Conservation (phyloP, 2,113 vertebrate genomes). For the Dipodomys merriami region DNA sequence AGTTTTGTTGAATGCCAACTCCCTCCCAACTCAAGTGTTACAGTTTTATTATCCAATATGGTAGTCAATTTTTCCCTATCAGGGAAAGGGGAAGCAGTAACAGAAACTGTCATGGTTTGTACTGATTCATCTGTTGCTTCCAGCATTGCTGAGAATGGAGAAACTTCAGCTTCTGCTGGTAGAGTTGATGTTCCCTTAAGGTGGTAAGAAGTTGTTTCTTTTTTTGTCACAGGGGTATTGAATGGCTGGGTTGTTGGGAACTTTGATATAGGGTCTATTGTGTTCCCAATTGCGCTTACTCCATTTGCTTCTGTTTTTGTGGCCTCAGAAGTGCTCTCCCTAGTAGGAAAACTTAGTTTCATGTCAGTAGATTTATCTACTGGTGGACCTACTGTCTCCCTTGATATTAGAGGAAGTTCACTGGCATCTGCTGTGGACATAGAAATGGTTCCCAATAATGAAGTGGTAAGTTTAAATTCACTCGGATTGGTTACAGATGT, state of each 20-base stretch:
- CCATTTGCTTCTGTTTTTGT: slow-evolving; percentile 42
- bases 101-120: slow-evolving; percentile 54
- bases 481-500: background rate
- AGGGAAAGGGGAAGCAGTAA: slow-evolving; percentile 43
- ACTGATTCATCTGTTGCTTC: slow-evolving; percentile 53
- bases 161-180: slow-evolving; percentile 26
- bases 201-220: slow-evolving; percentile 55
- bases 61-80: slow-evolving; percentile 28
- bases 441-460: slow-evolving; percentile 6
- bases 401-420: slow-evolving; percentile 47
- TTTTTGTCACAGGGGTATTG: slow-evolving; percentile 17
- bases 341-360: slow-evolving; percentile 39
- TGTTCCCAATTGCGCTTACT: slow-evolving; percentile 2
- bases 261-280: background rate
- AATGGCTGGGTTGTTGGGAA: slow-evolving; percentile 7
- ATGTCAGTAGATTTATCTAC: slow-evolving; percentile 29
- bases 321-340: slow-evolving; percentile 21
- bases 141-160: slow-evolving; percentile 57
- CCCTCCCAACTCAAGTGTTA: slow-evolving; percentile 32
- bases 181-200: slow-evolving; percentile 51
- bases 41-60: slow-evolving; percentile 14
- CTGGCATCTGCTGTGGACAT: slow-evolving; percentile 19
- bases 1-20: slow-evolving; percentile 59
- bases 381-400: slow-evolving; percentile 20
- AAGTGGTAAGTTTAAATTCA: slow-evolving; percentile 49